Evolutionary conservation across 2,113 vertebrate species (phyloP), one percentile per base, ranked within the genome.

Genomic region (Hylia prasina): DNA sequence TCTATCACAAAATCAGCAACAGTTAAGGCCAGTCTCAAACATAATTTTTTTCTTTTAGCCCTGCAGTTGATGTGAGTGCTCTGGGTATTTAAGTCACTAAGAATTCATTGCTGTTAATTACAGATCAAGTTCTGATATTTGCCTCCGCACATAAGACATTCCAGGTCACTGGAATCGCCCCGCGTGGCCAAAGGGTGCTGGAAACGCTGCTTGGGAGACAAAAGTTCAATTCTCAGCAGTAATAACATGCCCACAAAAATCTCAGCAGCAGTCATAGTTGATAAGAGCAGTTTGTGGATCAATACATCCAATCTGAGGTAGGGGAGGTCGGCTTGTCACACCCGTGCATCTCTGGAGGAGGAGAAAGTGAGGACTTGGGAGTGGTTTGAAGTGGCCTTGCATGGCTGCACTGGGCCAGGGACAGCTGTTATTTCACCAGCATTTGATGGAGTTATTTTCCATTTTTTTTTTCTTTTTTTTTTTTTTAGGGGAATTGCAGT

Each of bases 261-360:
- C 94, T 90, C 94, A 91, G 65, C 75, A 69, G 70, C 81, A 48
- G 80, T 66, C 94, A 77, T 91, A 70, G 88, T 88, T 97, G 92
- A 96, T 93, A 97, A 91, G 93, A 97, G 96, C 95, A 89, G 86
- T 94, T 96, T 96, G 33, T 96, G 78, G 96, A 98, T 98, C 98
- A 89, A 98, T 98, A 97, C 96, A 87, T 88, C 82, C 97, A 98
- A 95, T 98, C 91, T 95, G 82, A 95, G 97, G 96, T 91, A 96
- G 84, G 95, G 94, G 95, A 96, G 94, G 96, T 96, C 96, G 95
- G 86, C 35, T 93, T 97, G 97, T 96, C 96, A 97, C 94, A 82
- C 28, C 51, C 81, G 73, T 22, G 65, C 57, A 83, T 96, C 98
- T 97, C 97, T 80, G 69, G 97, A 97, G 97, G 91, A 97, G 94